These are phyloP conservation scores for Neoarius graeffei DNA, from an alignment of 2,113 vertebrate species.

Conservation along the genomic window DNA sequence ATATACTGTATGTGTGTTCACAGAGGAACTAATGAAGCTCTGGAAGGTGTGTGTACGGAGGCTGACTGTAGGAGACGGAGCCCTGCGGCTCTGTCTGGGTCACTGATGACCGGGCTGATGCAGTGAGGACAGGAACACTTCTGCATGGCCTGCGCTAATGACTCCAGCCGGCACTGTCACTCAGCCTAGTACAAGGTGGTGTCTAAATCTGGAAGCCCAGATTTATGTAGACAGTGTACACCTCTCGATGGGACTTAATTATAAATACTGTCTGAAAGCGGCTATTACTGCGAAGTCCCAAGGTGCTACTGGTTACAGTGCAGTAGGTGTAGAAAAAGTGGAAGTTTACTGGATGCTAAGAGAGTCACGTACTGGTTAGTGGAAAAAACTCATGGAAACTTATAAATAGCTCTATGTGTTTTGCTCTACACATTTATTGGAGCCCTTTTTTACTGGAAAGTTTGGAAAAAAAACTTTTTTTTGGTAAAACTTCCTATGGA, in stretches of 20 bases:
- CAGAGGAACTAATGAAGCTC: conserved; percentile 21
- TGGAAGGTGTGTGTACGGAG: conserved; percentile 22
- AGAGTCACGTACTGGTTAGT: not conserved
- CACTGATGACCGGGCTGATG: conserved; percentile 43
- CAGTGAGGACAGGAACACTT: conserved; percentile 31
- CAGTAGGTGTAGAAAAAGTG: conserved; percentile 16
- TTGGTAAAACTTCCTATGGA: not conserved
- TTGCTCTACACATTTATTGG: not conserved
- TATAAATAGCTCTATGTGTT: not conserved
- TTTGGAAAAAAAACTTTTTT: not conserved
- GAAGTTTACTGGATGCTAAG: conserved; percentile 20
- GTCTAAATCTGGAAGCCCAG: conserved; percentile 29
- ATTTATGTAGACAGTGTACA: conserved; percentile 19
- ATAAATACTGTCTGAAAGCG: conserved; percentile 36
- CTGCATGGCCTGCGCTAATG: conserved; percentile 43
- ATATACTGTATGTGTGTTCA: conserved; percentile 19
- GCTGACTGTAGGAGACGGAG: conserved; percentile 32
- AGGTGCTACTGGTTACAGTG: not conserved
- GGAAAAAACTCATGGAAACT: conserved; percentile 10
- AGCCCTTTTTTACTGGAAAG: not conserved
- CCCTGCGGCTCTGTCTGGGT: conserved; percentile 50
- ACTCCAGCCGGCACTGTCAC: conserved; percentile 37
- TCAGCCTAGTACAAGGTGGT: conserved; percentile 3
- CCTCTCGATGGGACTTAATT: conserved; percentile 37
- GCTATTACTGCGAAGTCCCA: conserved; percentile 26